Base-by-base conservation (phyloP, 2,113 vertebrate species). In the Oreocharis arfaki region DNA sequence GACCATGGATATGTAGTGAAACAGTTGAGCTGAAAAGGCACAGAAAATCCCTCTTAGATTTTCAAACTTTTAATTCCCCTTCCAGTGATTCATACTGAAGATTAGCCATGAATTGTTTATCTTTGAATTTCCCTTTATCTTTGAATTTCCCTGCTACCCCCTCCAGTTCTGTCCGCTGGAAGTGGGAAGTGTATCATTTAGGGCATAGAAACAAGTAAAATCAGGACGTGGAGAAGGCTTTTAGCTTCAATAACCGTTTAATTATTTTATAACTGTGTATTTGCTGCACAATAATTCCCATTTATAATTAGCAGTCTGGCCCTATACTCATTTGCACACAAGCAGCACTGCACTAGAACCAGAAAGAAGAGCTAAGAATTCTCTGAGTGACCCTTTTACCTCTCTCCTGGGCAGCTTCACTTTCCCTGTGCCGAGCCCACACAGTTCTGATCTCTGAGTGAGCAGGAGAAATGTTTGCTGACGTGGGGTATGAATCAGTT, bases 381-480 rank as follows among this genome's bases (percentile, higher is more conserved):
- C 41, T 76, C 32, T 70, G 64, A 91, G 69, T 89, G 93, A 92
- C 90, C 85, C 80, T 68, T 84, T 90, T 74, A 39, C 85, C 60
- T 86, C 56, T 61, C 39, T 28, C n/a, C n/a, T 32, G 39, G 55
- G 44, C 20, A 65, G 56, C 63, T 84, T 87, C 14, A 52, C 49
- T 57, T 53, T 76, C 46, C 52, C 39, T 18, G 37, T 71, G 30
- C 8, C n/a, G 37, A 26, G 68, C 69, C 74, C n/a, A 21, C 50
- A 11, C 74, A 37, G 41, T 35, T 64, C 21, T 52, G 64, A 56
- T 74, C 37, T 80, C 53, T 86, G 88, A 39, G 85, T 49, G 50
- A 93, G 83, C 93, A 74, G 37, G 85, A 95, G 83, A 68, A 93
- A 94, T 33, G 69, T 42, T 79, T 85, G 92, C 92, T 84, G 82